Percentiles rank a stretch among this genome's conserved stretches.
These are phyloP conservation scores for Drosophila fuyamai DNA, from an alignment of 1,140 invertebrate genomes.

Conservation along the genomic window DNA sequence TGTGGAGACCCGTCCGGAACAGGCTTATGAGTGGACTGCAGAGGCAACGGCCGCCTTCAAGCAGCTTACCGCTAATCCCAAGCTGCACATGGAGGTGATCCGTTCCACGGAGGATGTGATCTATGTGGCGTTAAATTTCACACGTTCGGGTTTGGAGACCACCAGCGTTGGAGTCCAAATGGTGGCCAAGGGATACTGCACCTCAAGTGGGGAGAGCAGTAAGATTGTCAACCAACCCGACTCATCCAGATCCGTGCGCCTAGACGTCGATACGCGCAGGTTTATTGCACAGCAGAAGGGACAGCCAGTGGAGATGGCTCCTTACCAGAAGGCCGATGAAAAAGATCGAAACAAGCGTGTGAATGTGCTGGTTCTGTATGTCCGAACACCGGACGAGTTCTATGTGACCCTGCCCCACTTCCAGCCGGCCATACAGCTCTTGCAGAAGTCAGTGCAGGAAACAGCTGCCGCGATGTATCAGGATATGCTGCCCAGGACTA, in stretches of 20 bases:
- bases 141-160: conserved; percentile 25
- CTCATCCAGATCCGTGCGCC: neutral
- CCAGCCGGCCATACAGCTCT: conserved; percentile 1
- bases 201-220: conserved; percentile 59
- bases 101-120: neutral
- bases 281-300: conserved; percentile 30
- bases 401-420: conserved; percentile 63
- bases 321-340: neutral
- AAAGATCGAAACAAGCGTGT: conserved; percentile 12
- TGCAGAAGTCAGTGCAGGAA: conserved; percentile 31
- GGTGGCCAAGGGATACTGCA: conserved; percentile 52
- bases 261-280: conserved; percentile 26
- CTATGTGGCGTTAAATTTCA: conserved; percentile 51
- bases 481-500: neutral
- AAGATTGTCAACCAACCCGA: neutral
- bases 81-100: conserved; percentile 51
- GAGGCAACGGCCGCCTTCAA: conserved; percentile 48
- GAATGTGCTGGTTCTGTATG: conserved; percentile 26
- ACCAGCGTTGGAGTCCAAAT: conserved; percentile 58
- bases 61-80: conserved; percentile 64
- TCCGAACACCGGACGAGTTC: conserved; percentile 65
- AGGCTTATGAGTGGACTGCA: conserved; percentile 61
- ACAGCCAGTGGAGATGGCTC: neutral
- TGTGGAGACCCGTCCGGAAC: conserved; percentile 62
- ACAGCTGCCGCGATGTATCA: conserved; percentile 5